A percentile compares a stretch with the other conserved stretches of the same genome.
phyloP scores from a whole-genome alignment of 1,140 invertebrate genomes.

The Pseudomyrmex flavicornis region DNA sequence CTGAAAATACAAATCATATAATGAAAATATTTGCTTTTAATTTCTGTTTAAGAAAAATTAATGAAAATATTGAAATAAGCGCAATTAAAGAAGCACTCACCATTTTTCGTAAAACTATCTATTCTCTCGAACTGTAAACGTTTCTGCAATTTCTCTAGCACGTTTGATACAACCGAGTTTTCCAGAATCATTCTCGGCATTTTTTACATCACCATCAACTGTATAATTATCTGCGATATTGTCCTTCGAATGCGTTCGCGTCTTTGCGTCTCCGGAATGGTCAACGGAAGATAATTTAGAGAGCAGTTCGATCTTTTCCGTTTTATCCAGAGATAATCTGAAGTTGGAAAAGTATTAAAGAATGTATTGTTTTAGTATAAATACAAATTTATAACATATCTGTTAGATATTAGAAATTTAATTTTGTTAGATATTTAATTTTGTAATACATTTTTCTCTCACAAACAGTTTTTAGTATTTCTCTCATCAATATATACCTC shows the following conservation, averaged over 20 bases:
- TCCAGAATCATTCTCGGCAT: conserved; percentile 3
- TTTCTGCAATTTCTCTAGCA: conserved; percentile 30
- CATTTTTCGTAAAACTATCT: background rate
- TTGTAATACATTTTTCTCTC: background rate
- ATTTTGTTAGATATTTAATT: background rate
- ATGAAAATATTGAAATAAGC: too few species aligned
- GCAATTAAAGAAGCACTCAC: background rate
- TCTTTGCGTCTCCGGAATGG: conserved; percentile 1
- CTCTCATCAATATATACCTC: background rate
- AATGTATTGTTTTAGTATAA: background rate
- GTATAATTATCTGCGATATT: background rate
- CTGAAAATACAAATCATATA: too few species aligned
- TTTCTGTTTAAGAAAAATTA: too few species aligned
- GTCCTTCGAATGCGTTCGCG: conserved; percentile 9
- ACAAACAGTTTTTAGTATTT: background rate
- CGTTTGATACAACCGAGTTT: background rate
- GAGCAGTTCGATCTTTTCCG: conserved; percentile 3
- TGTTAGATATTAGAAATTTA: background rate
- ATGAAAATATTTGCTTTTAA: too few species aligned
- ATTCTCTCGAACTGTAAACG: background rate
- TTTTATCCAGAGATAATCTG: conserved; percentile 29
- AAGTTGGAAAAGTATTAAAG: background rate
- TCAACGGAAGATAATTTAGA: conserved; percentile 20
- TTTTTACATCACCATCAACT: background rate
- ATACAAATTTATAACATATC: background rate